phyloP scores from a whole-genome alignment of 2,888 invertebrate genomes.

The Congeria kusceri region DNA sequence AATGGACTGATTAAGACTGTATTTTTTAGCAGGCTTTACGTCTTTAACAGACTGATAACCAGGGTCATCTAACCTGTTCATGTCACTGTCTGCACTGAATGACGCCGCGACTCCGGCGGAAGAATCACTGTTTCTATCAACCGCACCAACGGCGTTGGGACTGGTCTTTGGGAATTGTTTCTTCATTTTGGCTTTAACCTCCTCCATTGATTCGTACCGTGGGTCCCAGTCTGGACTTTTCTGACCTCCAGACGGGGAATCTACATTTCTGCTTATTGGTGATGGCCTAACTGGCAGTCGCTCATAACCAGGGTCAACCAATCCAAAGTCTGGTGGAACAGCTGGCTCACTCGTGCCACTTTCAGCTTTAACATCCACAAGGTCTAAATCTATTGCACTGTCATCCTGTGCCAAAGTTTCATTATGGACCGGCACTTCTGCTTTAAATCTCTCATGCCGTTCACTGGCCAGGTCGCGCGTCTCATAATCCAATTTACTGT shows the following conservation, averaged over 20 bases:
- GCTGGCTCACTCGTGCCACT: neutral
- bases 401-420: slow-evolving; percentile 44
- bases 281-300: slow-evolving; percentile 17
- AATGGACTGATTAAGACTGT: slow-evolving; percentile 48
- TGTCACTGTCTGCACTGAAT: neutral
- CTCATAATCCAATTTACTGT: slow-evolving; percentile 51
- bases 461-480: slow-evolving; percentile 33
- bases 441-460: slow-evolving; percentile 12
- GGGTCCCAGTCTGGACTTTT: slow-evolving; percentile 43
- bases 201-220: slow-evolving; percentile 48
- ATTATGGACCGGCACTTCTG: slow-evolving; percentile 28
- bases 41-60: slow-evolving; percentile 51
- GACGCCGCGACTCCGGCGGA: slow-evolving; percentile 37
- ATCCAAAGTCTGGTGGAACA: slow-evolving; percentile 1
- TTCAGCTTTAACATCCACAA: slow-evolving; percentile 3
- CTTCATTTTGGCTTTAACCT: slow-evolving; percentile 26
- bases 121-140: slow-evolving; percentile 56
- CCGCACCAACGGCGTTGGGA: neutral
- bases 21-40: slow-evolving; percentile 47
- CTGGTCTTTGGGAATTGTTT: slow-evolving; percentile 2
- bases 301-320: slow-evolving; percentile 39
- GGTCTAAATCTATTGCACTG: slow-evolving; percentile 59
- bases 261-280: neutral
- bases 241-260: neutral
- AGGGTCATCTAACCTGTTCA: slow-evolving; percentile 26